phyloP scores from a whole-genome alignment of 2,797 vertebrate species.

The Esox masquinongy region DNA sequence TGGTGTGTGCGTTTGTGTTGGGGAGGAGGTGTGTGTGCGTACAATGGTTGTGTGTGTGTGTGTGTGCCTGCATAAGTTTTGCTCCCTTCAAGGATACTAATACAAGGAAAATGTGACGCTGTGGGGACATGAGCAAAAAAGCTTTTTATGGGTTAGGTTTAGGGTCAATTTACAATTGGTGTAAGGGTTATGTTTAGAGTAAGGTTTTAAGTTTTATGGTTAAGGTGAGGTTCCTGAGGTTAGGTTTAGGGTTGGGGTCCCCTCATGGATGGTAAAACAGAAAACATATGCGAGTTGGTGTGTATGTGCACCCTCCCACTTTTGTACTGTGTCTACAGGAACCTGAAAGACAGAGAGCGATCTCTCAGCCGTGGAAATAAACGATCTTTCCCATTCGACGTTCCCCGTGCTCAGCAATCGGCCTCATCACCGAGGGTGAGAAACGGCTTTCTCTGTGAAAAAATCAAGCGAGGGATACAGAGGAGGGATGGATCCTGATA shows the following conservation, averaged over 20 bases:
- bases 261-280: no score
- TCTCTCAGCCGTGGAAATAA: not conserved
- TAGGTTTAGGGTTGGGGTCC: no score
- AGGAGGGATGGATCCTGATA: not conserved
- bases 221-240: no score
- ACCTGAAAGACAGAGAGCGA: not conserved
- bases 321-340: not conserved
- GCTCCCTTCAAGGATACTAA: no score
- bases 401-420: slow-evolving; percentile 1
- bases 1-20: not conserved
- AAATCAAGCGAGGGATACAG: not conserved
- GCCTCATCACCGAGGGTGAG: not conserved
- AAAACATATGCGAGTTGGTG: not conserved
- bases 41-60: slow-evolving; percentile 1
- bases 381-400: not conserved
- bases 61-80: not conserved
- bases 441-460: not conserved
- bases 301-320: not conserved
- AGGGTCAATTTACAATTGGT: slow-evolving; percentile 2
- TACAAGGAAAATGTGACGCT: no score
- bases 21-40: not conserved
- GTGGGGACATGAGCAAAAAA: no score
- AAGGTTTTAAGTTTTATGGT: no score
- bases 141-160: no score
- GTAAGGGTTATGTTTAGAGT: no score